Base-by-base conservation (phyloP, 2,888 invertebrate genomes). In the Margaritifera margaritifera region DNA sequence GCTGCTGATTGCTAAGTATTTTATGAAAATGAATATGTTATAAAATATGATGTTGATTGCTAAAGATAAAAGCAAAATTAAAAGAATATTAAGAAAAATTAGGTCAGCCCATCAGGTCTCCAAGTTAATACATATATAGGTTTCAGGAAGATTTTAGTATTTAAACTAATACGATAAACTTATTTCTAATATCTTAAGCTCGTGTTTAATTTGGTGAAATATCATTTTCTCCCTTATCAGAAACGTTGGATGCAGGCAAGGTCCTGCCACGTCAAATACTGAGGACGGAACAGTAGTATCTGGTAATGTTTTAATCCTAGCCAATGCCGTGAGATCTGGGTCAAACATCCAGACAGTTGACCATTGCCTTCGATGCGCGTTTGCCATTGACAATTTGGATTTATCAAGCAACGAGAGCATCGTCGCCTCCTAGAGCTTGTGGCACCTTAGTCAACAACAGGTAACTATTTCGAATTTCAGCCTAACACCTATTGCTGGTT, bases 401-500 rank as follows among this genome's bases (percentile, higher is more conserved):
- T 72, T 77, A 2, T 69, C 77, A 2, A 71, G 64, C 55, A 74
- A 77, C 25, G 62, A 71, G 3, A 64, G 68, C 4, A 58, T 74
- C 25, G 77, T 69, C 15, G 66, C 77, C 1, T 74, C 74, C 1
- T 74, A 77, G 65, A 74, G 74, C 4, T 62, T 77, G 52, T 77
- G 77, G 77, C 77, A 77, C 65, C 70, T 77, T 3, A 77, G 77
- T 61, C 8, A 31, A 31, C 31, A 31, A 31, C 0, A 8, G 31
- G 8, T 8, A 31, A 31, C 31, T 27, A 64, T 22, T 53, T 20
- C n/a, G 72, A 72, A 25, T 75, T 72, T 50, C 75, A 75, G 55
- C 63, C 78, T 2, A 71, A 68, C 42, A 73, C 75, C 56, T 78
- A 75, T 42, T 78, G 75, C 74, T 75, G 75, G 78, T 75, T 76